Conservation (phyloP, 2,888 invertebrate genomes). For the Carpatolechia fugitivella region DNA sequence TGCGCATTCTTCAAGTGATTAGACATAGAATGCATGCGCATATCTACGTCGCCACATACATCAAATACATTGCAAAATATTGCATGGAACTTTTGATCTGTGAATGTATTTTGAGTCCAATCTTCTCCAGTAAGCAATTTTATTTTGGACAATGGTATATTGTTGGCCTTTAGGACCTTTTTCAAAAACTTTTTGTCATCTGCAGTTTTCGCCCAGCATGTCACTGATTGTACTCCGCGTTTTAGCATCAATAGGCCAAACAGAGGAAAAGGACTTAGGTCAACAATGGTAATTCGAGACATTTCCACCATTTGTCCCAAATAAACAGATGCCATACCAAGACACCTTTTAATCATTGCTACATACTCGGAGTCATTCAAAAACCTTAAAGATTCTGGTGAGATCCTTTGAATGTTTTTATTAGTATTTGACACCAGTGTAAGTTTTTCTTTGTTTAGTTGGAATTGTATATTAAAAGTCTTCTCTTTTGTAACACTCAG, state of each 20-base stretch:
- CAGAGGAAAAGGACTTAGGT: slow-evolving; percentile 81
- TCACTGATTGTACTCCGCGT: slow-evolving; percentile 63
- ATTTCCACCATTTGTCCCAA: slow-evolving; percentile 57
- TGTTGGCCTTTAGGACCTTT: slow-evolving; percentile 60
- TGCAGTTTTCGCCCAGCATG: slow-evolving; percentile 59
- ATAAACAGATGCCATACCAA: slow-evolving; percentile 55
- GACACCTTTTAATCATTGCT: slow-evolving; percentile 53
- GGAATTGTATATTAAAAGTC: slow-evolving; percentile 48
- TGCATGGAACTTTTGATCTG: slow-evolving; percentile 66
- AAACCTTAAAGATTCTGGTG: slow-evolving; percentile 57
- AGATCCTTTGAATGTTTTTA: slow-evolving; percentile 42
- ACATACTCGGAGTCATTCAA: slow-evolving; percentile 73
- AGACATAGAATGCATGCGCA: slow-evolving; percentile 44
- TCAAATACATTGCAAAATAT: slow-evolving; percentile 78
- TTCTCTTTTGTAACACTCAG: slow-evolving; percentile 43
- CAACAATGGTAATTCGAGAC: slow-evolving; percentile 65
- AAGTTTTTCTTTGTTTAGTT: slow-evolving; percentile 60
- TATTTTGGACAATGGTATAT: slow-evolving; percentile 54
- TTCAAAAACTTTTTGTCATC: slow-evolving; percentile 61
- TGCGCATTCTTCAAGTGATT: slow-evolving; percentile 46
- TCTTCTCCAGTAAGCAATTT: slow-evolving; percentile 53
- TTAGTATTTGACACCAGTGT: slow-evolving; percentile 41
- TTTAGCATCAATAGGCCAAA: slow-evolving; percentile 80
- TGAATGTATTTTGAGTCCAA: slow-evolving; percentile 44
- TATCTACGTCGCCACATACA: slow-evolving; percentile 77